Conservation (phyloP, 2,113 vertebrate species). For the Thoracochromis brauschi region DNA sequence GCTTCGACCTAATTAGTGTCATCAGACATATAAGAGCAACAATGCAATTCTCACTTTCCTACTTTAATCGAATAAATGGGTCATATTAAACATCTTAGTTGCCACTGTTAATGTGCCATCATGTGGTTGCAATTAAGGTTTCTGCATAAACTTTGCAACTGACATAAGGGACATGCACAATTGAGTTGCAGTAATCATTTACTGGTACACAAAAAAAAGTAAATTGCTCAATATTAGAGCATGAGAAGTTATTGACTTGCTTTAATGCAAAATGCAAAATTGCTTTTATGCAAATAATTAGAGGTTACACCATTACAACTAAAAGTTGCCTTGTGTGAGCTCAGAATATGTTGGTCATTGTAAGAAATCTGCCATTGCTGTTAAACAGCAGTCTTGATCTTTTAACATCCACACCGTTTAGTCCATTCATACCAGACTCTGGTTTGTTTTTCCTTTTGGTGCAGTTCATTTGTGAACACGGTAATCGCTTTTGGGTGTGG, state of each 20-base stretch:
- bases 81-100: not conserved
- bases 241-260: not conserved
- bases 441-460: not conserved
- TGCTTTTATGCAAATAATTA: not conserved
- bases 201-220: not conserved
- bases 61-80: not conserved
- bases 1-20: not conserved
- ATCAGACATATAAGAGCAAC: not conserved
- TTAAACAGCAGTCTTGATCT: not conserved
- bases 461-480: not conserved
- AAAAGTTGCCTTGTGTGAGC: not conserved
- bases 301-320: not conserved
- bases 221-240: not conserved
- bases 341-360: not conserved
- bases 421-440: not conserved
- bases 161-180: not conserved
- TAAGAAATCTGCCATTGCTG: not conserved
- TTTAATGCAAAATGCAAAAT: not conserved
- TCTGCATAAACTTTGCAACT: not conserved
- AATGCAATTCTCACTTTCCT: not conserved
- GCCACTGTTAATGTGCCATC: not conserved
- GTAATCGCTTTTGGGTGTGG: not conserved
- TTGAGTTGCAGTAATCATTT: not conserved
- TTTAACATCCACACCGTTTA: not conserved
- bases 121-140: not conserved